These are phyloP conservation scores for Liodrosophila aerea DNA, from an alignment of 2,888 invertebrate genomes.

Conservation along the genomic window DNA sequence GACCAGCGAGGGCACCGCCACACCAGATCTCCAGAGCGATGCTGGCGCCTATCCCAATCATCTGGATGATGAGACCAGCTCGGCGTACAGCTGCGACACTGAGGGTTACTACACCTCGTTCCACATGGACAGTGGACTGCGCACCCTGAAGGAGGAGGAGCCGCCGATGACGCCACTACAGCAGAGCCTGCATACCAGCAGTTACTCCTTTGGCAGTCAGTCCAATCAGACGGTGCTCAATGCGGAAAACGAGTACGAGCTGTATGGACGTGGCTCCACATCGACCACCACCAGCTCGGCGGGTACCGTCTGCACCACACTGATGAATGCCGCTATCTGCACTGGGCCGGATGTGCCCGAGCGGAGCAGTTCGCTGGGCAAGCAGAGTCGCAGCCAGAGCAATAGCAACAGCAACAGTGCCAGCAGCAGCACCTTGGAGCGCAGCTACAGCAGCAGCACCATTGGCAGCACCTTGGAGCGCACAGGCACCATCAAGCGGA, in stretches of 20 bases:
- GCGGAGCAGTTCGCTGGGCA: constrained; percentile 89
- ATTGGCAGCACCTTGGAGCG: constrained; percentile 84
- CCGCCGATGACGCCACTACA: constrained; percentile 88
- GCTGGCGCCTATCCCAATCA: constrained; percentile 83
- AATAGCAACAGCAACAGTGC: constrained; percentile 83
- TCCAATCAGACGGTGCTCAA: constrained; percentile 88
- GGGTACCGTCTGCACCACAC: constrained; percentile 93
- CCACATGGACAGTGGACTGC: constrained; percentile 96
- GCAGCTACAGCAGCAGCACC: constrained; percentile 72
- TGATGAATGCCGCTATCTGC: constrained; percentile 83
- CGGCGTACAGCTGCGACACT: constrained; percentile 97
- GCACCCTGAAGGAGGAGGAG: constrained; percentile 90
- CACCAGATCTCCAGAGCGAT: constrained; percentile 90
- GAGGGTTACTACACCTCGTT: constrained; percentile 99
- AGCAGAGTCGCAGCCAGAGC: constrained; percentile 87
- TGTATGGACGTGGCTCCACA: constrained; percentile 95
- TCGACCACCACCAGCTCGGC: constrained; percentile 95
- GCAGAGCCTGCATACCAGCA: constrained; percentile 85
- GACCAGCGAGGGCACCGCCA: constrained; percentile 92
- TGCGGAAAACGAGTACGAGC: constrained; percentile 94
- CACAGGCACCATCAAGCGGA: constrained; percentile 83
- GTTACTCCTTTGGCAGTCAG: constrained; percentile 87
- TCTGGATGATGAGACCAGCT: constrained; percentile 93
- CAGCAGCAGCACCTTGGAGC: constrained; percentile 82
- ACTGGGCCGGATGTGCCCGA: constrained; percentile 90